These are phyloP conservation scores for Caenorhabditis sulstoni DNA, from an alignment of 2,888 invertebrate species.

Conservation along the genomic window DNA sequence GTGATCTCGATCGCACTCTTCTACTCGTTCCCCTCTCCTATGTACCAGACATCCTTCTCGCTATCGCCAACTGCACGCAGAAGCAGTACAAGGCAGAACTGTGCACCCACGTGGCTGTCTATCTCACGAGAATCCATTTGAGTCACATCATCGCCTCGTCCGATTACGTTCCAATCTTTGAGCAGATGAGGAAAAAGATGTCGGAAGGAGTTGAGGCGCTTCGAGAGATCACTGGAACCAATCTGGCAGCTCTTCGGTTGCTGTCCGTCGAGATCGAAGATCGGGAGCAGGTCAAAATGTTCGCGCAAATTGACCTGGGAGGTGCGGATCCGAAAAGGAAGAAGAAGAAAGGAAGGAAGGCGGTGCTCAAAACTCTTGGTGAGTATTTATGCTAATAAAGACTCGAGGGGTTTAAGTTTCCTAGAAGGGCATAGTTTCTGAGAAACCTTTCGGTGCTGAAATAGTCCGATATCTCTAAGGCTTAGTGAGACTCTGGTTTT, in stretches of 20 bases:
- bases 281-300: slow-evolving; percentile 84
- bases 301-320: slow-evolving; percentile 56
- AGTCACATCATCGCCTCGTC: slow-evolving; percentile 87
- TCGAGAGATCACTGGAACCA: slow-evolving; percentile 87
- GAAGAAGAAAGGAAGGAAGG: slow-evolving; percentile 65
- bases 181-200: slow-evolving; percentile 85
- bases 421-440: too few species aligned
- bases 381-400: too few species aligned
- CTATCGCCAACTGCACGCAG: slow-evolving; percentile 86
- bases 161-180: slow-evolving; percentile 85
- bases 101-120: slow-evolving; percentile 87
- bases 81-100: slow-evolving; percentile 87
- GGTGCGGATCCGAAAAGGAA: slow-evolving; percentile 52
- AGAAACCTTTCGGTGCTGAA: too few species aligned
- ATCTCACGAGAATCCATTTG: slow-evolving; percentile 83
- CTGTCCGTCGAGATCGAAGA: slow-evolving; percentile 88
- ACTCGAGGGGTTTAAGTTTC: not conserved
- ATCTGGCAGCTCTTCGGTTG: slow-evolving; percentile 89
- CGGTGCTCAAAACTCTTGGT: slow-evolving; percentile 60
- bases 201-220: slow-evolving; percentile 83
- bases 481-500: not conserved
- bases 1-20: slow-evolving; percentile 93
- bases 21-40: slow-evolving; percentile 89
- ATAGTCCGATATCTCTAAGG: too few species aligned
- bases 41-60: slow-evolving; percentile 88